phyloP scores from a whole-genome alignment of 1,140 invertebrate species.

The Charaxes varanes region DNA sequence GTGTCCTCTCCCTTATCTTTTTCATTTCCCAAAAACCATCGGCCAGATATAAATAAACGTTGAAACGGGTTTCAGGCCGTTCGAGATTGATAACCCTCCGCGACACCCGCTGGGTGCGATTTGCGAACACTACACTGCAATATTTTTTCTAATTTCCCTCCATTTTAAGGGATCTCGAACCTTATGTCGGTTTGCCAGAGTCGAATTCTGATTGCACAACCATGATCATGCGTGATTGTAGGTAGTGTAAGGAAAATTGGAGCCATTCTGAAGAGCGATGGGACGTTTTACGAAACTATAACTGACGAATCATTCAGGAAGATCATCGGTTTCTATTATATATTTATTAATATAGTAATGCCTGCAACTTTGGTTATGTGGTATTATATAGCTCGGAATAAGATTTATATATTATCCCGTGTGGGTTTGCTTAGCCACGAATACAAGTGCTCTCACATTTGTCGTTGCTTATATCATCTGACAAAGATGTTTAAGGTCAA shows the following conservation, averaged over 20 bases:
- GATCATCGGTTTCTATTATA: too few species aligned
- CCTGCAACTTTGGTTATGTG: too few species aligned
- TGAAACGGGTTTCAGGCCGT: slow-evolving; percentile 55
- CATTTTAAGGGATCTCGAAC: slow-evolving; percentile 16
- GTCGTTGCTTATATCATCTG: too few species aligned
- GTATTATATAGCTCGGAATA: too few species aligned
- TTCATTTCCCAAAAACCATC: slow-evolving; percentile 52
- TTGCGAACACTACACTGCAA: slow-evolving; percentile 46
- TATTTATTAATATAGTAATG: too few species aligned
- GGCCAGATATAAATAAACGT: slow-evolving; percentile 61
- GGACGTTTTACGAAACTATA: slow-evolving; percentile 43
- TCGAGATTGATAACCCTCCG: slow-evolving; percentile 60
- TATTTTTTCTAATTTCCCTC: slow-evolving; percentile 46
- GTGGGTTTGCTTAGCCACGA: too few species aligned
- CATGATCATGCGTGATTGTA: slow-evolving; percentile 45
- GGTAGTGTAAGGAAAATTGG: slow-evolving; percentile 51
- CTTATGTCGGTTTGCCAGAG: slow-evolving; percentile 10
- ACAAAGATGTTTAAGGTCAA: too few species aligned
- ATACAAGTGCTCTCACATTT: too few species aligned
- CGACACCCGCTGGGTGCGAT: slow-evolving; percentile 55
- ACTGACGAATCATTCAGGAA: too few species aligned
- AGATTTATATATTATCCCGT: too few species aligned
- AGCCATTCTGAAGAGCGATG: slow-evolving; percentile 55
- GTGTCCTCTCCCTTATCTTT: slow-evolving; percentile 44
- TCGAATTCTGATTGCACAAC: slow-evolving; percentile 5